Evolutionary conservation across 2,888 invertebrate genomes (phyloP).

Genomic region (Protula sp.): DNA sequence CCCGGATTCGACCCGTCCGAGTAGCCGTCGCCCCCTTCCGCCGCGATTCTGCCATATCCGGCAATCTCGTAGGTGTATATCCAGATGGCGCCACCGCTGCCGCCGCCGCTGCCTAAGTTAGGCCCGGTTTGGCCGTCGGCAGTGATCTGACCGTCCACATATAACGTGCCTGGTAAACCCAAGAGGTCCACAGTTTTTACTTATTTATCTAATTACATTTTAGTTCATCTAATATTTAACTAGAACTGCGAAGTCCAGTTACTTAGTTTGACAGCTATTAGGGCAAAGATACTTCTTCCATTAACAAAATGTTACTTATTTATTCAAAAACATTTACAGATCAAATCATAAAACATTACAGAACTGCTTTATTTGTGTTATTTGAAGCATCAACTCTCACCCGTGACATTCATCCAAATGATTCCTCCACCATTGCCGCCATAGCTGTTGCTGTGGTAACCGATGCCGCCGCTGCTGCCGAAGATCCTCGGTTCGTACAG

Average conservation of each 20-base stretch:
- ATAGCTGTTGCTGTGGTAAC: constrained; percentile 10
- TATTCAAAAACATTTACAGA: too few species aligned
- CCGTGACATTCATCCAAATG: constrained; percentile 37
- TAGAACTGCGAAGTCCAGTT: too few species aligned
- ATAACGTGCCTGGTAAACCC: constrained; percentile 13
- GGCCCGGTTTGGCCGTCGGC: constrained; percentile 27
- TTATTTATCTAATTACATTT: too few species aligned
- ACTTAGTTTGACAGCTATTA: too few species aligned
- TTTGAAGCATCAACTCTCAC: too few species aligned
- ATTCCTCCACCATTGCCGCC: constrained; percentile 36
- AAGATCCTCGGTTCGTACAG: constrained; percentile 34
- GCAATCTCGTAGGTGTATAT: constrained; percentile 30
- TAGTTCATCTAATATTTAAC: too few species aligned
- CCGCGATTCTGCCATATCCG: constrained; percentile 34
- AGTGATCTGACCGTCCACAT: constrained; percentile 34
- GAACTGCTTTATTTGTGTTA: too few species aligned
- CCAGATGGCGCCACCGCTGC: constrained; percentile 37
- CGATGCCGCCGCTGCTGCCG: constrained; percentile 32
- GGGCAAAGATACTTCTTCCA: too few species aligned
- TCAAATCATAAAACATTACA: too few species aligned
- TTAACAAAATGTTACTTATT: too few species aligned
- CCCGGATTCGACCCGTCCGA: constrained; percentile 15
- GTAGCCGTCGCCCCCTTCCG: constrained; percentile 32
- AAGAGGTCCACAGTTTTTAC: too few species aligned
- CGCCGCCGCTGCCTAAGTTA: constrained; percentile 30